phyloP scores from a whole-genome alignment of 2,113 vertebrate species.

The Craseonycteris thonglongyai region DNA sequence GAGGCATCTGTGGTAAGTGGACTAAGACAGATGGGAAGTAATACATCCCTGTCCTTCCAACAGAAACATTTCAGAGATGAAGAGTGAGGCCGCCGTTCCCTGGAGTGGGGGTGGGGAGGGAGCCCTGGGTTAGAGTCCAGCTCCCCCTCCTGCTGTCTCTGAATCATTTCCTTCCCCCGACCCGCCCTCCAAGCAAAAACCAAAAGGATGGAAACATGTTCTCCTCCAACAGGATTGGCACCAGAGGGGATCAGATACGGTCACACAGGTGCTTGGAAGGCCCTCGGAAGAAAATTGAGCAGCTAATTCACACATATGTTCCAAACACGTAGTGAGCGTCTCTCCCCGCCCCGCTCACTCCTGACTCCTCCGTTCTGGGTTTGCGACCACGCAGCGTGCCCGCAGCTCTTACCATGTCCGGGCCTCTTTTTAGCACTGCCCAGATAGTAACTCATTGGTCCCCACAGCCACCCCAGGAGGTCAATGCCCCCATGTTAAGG shows the following conservation, averaged over 20 bases:
- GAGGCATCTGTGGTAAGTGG: neutral
- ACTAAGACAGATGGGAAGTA: neutral
- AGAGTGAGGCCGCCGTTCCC: neutral
- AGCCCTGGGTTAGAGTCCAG: too few relatives aligned
- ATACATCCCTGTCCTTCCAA: neutral
- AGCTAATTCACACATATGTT: neutral
- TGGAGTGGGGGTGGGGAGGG: too few relatives aligned
- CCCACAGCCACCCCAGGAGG: neutral
- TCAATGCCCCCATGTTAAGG: neutral
- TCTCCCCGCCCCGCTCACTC: too few relatives aligned
- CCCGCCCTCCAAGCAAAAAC: neutral
- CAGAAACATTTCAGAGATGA: neutral
- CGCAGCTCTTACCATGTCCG: rapidly evolving
- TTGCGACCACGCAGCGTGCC: rapidly evolving
- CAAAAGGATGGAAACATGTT: neutral
- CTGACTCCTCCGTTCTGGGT: too few relatives aligned
- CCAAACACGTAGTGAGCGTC: rapidly evolving
- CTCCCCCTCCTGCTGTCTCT: neutral
- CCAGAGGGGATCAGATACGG: neutral
- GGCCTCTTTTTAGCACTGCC: rapidly evolving
- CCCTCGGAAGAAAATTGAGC: neutral
- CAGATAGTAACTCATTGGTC: rapidly evolving
- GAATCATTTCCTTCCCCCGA: neutral
- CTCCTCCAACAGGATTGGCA: neutral
- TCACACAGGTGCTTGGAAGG: neutral